Conservation (phyloP, 2,797 vertebrate species). For the Phalloptychus januarius region DNA sequence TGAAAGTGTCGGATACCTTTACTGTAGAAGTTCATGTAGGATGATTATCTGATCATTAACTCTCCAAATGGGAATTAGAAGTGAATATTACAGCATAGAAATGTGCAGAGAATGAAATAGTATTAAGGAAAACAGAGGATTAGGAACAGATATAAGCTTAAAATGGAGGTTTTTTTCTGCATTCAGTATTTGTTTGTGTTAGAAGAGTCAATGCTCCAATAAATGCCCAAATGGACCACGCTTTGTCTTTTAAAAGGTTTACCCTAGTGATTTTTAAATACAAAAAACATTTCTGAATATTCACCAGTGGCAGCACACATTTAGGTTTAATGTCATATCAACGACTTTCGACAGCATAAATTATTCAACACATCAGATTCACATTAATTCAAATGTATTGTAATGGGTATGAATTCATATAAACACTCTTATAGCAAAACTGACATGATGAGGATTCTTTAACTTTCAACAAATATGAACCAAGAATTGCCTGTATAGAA, state of each 20-base stretch:
- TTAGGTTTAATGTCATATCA: not conserved
- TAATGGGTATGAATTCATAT: not conserved
- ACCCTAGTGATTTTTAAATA: not conserved
- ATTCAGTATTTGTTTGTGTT: not conserved
- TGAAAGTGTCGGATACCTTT: not conserved
- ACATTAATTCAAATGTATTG: not conserved
- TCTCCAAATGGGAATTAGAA: not conserved
- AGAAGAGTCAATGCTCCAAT: not conserved
- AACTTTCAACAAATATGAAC: not conserved
- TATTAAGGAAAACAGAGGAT: no score
- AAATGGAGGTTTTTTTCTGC: not conserved
- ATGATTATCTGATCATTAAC: not conserved
- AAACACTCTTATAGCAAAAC: not conserved
- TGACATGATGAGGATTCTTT: not conserved
- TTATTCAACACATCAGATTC: not conserved
- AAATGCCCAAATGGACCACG: no score
- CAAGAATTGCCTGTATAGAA: not conserved
- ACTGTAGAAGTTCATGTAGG: not conserved
- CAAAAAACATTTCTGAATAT: not conserved
- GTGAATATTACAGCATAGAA: not conserved
- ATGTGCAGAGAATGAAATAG: not conserved
- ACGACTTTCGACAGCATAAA: not conserved
- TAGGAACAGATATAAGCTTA: no score
- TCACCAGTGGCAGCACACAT: no score
- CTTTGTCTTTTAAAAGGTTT: not conserved